phyloP scores from a whole-genome alignment of 2,797 vertebrate species.

The Channallabes apus region DNA sequence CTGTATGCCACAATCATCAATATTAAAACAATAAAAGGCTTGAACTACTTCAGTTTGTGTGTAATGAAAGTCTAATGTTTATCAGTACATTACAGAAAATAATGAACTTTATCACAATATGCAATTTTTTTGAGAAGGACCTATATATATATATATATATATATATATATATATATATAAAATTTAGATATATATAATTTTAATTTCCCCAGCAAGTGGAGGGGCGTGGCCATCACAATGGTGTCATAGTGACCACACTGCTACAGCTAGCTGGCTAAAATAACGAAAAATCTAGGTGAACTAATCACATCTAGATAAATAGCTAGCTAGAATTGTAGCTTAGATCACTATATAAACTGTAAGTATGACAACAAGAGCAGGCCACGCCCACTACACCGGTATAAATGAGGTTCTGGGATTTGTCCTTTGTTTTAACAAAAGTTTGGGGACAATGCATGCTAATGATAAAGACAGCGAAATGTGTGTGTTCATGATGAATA shows the following conservation, averaged over 20 bases:
- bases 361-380: neutral
- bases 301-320: neutral
- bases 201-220: neutral
- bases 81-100: too few relatives aligned
- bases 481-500: slow-evolving; percentile 7
- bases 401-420: neutral
- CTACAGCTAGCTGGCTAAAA: neutral
- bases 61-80: too few relatives aligned
- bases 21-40: too few relatives aligned
- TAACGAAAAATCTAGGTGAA: neutral
- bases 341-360: neutral
- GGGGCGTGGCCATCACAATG: neutral
- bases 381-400: neutral
- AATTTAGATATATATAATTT: slow-evolving; percentile 58
- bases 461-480: neutral
- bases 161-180: too few relatives aligned
- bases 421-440: neutral
- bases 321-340: neutral
- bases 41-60: too few relatives aligned
- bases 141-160: too few relatives aligned
- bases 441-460: neutral
- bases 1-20: too few relatives aligned
- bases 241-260: neutral
- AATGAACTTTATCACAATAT: too few relatives aligned
- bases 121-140: too few relatives aligned